Conservation (phyloP, 2,113 vertebrate species). For the Chaetura pelagica region DNA sequence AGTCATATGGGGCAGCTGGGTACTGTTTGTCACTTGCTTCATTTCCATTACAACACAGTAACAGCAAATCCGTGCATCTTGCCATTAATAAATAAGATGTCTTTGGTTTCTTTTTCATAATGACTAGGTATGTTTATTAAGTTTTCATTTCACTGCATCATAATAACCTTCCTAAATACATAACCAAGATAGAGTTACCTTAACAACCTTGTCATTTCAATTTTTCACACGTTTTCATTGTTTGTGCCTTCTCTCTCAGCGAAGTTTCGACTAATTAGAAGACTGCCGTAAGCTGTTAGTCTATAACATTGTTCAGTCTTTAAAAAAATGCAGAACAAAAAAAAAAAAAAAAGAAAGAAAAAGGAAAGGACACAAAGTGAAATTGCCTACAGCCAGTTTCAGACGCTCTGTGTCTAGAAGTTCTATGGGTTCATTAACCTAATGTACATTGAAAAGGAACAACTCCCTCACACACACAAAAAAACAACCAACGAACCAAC, state of each 20-base stretch:
- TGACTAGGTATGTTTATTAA: conserved; percentile 35
- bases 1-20: conserved; percentile 4
- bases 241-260: neutral
- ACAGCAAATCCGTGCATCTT: neutral
- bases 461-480: neutral
- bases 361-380: neutral
- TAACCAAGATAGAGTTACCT: conserved; percentile 36
- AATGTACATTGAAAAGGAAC: neutral
- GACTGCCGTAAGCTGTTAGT: conserved; percentile 58
- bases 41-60: neutral
- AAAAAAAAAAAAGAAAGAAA: neutral
- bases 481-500: neutral
- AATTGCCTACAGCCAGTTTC: neutral
- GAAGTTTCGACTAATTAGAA: conserved; percentile 63
- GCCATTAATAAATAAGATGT: conserved; percentile 11
- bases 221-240: conserved; percentile 64
- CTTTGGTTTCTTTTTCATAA: neutral
- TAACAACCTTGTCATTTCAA: conserved; percentile 63
- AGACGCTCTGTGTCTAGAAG: neutral
- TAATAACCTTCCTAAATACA: conserved; percentile 51
- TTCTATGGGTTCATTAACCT: neutral
- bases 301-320: conserved; percentile 20
- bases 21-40: conserved; percentile 29
- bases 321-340: neutral
- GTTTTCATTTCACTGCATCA: conserved; percentile 34